Percentiles rank a stretch among this genome's conserved stretches.
Conservation (phyloP, 2,797 vertebrate genomes). For the Natrix natrix region DNA sequence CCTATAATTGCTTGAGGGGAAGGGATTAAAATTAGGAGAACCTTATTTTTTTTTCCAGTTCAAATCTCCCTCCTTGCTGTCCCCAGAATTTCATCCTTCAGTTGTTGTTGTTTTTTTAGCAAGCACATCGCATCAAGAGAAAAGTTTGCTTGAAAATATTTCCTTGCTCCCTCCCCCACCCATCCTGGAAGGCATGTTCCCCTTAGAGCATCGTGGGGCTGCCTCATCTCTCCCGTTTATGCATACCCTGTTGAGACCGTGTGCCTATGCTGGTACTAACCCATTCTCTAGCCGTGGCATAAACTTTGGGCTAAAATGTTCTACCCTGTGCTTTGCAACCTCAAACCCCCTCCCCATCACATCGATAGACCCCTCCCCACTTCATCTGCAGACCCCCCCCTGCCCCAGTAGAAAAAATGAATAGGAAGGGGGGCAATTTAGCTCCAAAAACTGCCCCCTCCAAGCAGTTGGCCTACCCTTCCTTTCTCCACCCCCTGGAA, state of each 20-base stretch:
- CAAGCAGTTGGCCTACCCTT: background rate
- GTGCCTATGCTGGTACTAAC: constrained; percentile 13
- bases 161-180: background rate
- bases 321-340: constrained; percentile 31
- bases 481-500: background rate
- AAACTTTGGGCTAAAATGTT: constrained; percentile 13
- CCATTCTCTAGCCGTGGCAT: background rate
- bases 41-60: background rate
- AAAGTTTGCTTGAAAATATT: background rate
- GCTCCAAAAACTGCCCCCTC: background rate
- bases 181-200: background rate
- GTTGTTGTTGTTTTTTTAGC: background rate
- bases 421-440: background rate
- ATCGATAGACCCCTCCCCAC: background rate
- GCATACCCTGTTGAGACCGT: constrained; percentile 31
- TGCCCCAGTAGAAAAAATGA: background rate
- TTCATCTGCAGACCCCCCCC: background rate
- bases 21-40: background rate
- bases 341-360: background rate
- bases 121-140: background rate
- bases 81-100: background rate
- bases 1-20: background rate
- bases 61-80: background rate
- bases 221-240: background rate
- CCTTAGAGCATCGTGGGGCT: background rate